Conservation (phyloP, 2,113 vertebrate genomes). For the Polypterus senegalus region DNA sequence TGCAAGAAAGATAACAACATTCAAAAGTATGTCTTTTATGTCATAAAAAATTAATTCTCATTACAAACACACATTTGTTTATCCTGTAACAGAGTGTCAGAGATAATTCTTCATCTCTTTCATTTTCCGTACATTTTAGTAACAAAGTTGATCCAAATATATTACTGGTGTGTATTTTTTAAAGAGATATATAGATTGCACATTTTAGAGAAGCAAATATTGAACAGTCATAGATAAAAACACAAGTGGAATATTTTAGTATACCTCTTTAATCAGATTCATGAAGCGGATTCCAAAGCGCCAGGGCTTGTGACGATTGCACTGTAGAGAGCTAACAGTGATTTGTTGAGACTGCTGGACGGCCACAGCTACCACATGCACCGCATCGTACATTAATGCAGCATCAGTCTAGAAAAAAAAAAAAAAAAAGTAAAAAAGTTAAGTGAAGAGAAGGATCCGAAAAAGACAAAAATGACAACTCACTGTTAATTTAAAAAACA, state of each 20-base stretch:
- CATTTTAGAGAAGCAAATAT: background rate
- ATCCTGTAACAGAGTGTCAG: no score
- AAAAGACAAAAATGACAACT: no score
- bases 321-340: conserved; percentile 94
- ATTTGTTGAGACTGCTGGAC: conserved; percentile 97
- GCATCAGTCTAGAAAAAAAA: conserved; percentile 75
- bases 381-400: conserved; percentile 91
- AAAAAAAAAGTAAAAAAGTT: conserved; percentile 7
- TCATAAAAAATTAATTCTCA: no score
- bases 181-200: no score
- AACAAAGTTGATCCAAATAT: no score
- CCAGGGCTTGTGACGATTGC: conserved; percentile 95
- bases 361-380: conserved; percentile 90
- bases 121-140: no score
- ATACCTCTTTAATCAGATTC: conserved; percentile 93
- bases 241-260: conserved; percentile 4
- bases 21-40: no score
- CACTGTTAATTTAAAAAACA: no score
- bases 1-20: no score
- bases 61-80: no score
- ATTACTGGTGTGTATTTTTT: no score
- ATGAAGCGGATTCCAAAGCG: conserved; percentile 93
- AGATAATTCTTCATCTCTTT: no score
- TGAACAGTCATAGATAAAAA: conserved; percentile 24
- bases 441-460: background rate